A percentile compares a stretch with the other conserved stretches of the same genome.
These are phyloP conservation scores for Philhelius pedissequus DNA, from an alignment of 2,888 invertebrate species.

Conservation along the genomic window DNA sequence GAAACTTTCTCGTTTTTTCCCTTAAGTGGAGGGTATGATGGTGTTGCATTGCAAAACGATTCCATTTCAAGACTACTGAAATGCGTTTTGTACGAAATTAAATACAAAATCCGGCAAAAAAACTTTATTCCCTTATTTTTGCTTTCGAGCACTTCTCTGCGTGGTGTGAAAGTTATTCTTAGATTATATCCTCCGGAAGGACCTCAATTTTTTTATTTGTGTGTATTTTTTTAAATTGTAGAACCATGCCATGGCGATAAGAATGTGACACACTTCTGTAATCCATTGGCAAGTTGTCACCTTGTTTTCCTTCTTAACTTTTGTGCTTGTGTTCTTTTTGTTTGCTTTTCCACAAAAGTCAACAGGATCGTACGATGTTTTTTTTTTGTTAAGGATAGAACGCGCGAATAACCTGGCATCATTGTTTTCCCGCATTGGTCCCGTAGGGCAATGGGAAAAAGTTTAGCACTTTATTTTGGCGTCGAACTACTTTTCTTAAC, in stretches of 20 bases:
- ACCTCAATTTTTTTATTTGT: background rate
- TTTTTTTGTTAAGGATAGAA: conserved; percentile 14
- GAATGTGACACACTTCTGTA: conserved; percentile 42
- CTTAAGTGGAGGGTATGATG: background rate
- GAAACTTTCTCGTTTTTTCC: conserved; percentile 6
- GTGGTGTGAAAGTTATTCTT: conserved; percentile 39
- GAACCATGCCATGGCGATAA: background rate
- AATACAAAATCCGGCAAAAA: conserved; percentile 10
- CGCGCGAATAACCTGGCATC: background rate
- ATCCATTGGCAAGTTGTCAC: conserved; percentile 66
- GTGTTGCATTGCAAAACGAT: conserved; percentile 22
- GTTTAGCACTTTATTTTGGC: conserved; percentile 65
- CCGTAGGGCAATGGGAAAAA: conserved; percentile 23
- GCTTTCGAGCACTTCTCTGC: conserved; percentile 2
- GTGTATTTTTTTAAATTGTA: background rate
- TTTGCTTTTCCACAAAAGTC: conserved; percentile 1
- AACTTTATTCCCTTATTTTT: conserved; percentile 12
- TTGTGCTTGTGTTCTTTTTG: background rate
- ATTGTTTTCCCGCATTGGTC: conserved; percentile 9
- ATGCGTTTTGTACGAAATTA: conserved; percentile 16
- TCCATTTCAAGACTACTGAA: conserved; percentile 13
- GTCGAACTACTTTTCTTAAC: conserved; percentile 60
- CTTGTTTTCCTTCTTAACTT: conserved; percentile 36
- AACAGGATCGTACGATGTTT: conserved; percentile 7
- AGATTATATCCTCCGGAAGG: conserved; percentile 27